Evolutionary conservation across 2,797 vertebrate species (phyloP).

Genomic region (Spizella passerina): DNA sequence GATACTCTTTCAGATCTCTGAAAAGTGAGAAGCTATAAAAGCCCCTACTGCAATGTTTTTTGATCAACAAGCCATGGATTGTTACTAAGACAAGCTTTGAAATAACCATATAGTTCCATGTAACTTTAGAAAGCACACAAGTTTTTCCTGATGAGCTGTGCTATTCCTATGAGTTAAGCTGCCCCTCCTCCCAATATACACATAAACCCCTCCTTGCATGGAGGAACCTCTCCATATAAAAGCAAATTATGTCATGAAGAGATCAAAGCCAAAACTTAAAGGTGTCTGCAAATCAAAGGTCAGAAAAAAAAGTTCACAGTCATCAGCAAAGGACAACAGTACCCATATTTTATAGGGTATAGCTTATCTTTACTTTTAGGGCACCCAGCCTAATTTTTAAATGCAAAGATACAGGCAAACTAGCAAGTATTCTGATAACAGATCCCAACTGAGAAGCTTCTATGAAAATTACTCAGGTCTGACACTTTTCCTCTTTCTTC

Average conservation of each 20-base stretch:
- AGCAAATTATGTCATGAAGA: neutral
- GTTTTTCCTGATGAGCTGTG: neutral
- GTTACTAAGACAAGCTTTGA: neutral
- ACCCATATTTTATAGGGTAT: neutral
- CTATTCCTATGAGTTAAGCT: neutral
- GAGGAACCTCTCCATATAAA: neutral
- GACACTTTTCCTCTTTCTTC: neutral
- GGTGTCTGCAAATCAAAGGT: neutral
- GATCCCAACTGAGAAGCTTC: rapidly evolving
- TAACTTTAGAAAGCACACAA: neutral
- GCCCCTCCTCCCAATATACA: neutral
- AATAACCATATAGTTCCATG: neutral
- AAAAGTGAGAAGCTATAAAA: neutral
- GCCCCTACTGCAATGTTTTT: neutral
- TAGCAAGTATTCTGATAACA: neutral
- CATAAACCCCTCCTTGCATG: neutral
- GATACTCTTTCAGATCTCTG: neutral
- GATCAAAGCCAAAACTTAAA: neutral
- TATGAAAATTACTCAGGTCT: neutral
- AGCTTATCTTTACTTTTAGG: neutral
- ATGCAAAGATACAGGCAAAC: neutral
- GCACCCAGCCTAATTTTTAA: neutral
- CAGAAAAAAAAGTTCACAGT: neutral
- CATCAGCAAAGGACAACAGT: neutral
- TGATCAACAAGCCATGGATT: neutral